A percentile compares a stretch with the other conserved stretches of the same genome.
Conservation (phyloP, 35 echinoderm and acorn worm species). For the Lytechinus variegatus region DNA sequence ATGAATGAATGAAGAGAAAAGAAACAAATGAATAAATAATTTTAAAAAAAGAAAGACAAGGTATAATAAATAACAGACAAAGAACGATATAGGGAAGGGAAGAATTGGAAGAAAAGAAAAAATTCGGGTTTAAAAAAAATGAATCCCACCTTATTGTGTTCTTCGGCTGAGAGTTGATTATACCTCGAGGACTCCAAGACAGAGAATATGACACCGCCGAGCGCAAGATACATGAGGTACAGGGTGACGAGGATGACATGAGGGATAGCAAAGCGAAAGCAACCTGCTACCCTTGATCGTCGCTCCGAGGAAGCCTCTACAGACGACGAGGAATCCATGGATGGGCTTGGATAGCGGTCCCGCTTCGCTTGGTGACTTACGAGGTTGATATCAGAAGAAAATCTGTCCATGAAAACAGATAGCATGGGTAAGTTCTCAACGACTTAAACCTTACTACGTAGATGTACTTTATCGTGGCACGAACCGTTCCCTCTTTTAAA, state of each 20-base stretch:
- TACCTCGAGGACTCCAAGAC: constrained; percentile 48
- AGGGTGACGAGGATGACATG: constrained; percentile 51
- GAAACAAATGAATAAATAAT: too few species aligned
- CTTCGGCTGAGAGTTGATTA: background rate
- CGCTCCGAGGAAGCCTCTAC: background rate
- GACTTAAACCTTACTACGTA: too few species aligned
- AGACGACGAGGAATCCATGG: background rate
- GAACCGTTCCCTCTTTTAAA: too few species aligned
- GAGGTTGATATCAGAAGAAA: background rate
- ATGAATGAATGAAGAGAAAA: too few species aligned
- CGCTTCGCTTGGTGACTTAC: background rate
- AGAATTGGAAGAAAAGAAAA: too few species aligned
- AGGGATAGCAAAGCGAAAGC: constrained; percentile 45
- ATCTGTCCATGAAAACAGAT: background rate
- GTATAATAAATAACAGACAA: too few species aligned
- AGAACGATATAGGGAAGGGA: too few species aligned
- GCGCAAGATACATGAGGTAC: constrained; percentile 65
- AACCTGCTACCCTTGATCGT: background rate
- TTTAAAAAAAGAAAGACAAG: too few species aligned
- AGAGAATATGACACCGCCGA: constrained; percentile 65
- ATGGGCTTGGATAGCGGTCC: background rate
- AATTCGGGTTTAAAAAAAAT: background rate
- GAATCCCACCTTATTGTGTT: background rate
- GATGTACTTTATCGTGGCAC: too few species aligned
- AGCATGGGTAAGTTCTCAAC: too few species aligned